Evolutionary conservation across 92 coral and sea anemone species (phyloP).

Genomic region (Pocillopora grandis): DNA sequence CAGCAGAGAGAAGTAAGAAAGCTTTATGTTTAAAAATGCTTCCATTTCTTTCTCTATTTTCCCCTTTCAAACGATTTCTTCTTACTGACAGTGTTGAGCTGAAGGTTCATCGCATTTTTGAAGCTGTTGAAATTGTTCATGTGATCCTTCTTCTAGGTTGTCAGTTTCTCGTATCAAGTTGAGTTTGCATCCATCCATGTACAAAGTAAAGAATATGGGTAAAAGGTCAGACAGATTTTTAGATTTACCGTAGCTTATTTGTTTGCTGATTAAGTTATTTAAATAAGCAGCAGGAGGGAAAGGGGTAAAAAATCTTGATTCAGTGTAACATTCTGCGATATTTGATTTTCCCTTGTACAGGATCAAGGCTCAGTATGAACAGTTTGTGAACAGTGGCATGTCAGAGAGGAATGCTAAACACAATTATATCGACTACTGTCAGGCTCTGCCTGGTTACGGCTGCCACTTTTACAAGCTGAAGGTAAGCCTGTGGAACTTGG

Average conservation of each 20-base stretch:
- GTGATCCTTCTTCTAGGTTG: slow-evolving; percentile 42
- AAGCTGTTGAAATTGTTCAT: neutral
- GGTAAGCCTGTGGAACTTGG: slow-evolving; percentile 38
- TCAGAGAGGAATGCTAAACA: slow-evolving; percentile 94
- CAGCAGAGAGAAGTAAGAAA: slow-evolving; percentile 74
- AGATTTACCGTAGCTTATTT: neutral
- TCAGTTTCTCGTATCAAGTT: slow-evolving; percentile 82
- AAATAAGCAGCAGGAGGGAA: too few relatives aligned
- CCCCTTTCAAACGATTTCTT: too few relatives aligned
- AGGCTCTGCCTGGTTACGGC: slow-evolving; percentile 88
- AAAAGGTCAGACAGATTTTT: slow-evolving; percentile 62
- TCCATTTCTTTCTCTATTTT: neutral
- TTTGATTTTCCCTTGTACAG: slow-evolving; percentile 31
- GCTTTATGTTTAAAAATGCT: neutral
- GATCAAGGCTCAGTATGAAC: slow-evolving; percentile 82
- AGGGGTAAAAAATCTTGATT: too few relatives aligned
- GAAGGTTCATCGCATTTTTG: neutral
- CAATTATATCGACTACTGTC: slow-evolving; percentile 92
- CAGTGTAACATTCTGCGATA: neutral
- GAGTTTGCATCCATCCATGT: slow-evolving; percentile 81
- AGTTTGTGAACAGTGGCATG: slow-evolving; percentile 63
- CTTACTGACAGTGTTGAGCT: too few relatives aligned
- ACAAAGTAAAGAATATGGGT: slow-evolving; percentile 82
- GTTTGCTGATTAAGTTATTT: too few relatives aligned
- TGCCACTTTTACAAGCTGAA: slow-evolving; percentile 89